These are phyloP conservation scores for Hemiscyllium ocellatum DNA, from an alignment of 2,113 vertebrate genomes.

Conservation along the genomic window DNA sequence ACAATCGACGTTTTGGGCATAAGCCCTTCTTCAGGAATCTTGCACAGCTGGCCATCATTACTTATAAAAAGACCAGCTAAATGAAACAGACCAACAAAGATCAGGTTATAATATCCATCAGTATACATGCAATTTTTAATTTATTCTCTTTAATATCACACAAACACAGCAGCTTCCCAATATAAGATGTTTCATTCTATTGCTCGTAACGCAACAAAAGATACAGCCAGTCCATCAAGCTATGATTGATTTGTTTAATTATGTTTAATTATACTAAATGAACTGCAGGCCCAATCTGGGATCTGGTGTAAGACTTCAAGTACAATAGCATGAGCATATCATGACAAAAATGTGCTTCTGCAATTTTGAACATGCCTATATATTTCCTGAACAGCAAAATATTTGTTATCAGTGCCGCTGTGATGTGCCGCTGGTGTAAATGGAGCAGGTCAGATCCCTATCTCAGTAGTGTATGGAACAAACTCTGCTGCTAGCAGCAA, in stretches of 20 bases:
- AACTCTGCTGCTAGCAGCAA: not conserved
- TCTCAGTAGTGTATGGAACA: not conserved
- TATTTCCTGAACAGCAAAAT: not conserved
- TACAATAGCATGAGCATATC: not conserved
- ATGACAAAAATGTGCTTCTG: not conserved
- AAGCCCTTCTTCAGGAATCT: too few relatives aligned
- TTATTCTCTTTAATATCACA: not conserved
- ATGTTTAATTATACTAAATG: not conserved
- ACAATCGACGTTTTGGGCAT: too few relatives aligned
- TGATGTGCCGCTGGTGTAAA: not conserved
- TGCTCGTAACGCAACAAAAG: not conserved
- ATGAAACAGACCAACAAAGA: not conserved
- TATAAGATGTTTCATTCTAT: not conserved
- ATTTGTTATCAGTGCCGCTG: not conserved
- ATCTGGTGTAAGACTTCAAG: not conserved
- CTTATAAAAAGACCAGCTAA: not conserved
- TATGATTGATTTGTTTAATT: not conserved
- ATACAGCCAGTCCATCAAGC: not conserved
- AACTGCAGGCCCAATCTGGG: not conserved
- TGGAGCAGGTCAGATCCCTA: slow-evolving; percentile 18
- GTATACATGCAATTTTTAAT: not conserved
- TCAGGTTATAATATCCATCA: not conserved
- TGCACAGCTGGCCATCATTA: not conserved
- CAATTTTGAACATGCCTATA: not conserved
- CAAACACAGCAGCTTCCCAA: not conserved